A percentile compares a stretch with the other conserved stretches of the same genome.
Conservation (phyloP, 2,113 vertebrate species). For the Pterocles gutturalis region DNA sequence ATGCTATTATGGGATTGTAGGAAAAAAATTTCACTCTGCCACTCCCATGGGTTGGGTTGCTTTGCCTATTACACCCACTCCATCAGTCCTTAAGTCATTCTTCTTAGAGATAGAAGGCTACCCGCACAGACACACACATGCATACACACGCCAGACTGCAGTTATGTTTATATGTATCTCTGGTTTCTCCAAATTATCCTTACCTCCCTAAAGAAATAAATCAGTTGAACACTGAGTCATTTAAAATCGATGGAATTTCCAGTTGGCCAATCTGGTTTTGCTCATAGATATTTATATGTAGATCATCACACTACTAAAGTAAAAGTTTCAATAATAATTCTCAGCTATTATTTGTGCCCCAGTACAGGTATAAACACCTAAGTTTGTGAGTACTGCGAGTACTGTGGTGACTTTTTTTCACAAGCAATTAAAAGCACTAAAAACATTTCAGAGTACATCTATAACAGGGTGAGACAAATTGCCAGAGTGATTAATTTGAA, state of each 20-base stretch:
- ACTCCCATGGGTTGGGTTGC: slow-evolving; percentile 29
- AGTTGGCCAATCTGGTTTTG: not conserved
- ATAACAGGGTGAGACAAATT: not conserved
- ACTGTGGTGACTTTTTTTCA: not conserved
- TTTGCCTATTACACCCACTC: slow-evolving; percentile 11
- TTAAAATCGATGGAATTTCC: not conserved
- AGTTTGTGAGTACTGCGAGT: not conserved
- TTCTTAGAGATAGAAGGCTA: not conserved
- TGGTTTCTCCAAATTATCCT: not conserved
- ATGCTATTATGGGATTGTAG: slow-evolving; percentile 53
- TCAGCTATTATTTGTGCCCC: not conserved
- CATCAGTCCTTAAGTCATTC: not conserved
- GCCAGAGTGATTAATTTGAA: not conserved
- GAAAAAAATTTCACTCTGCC: slow-evolving; percentile 39
- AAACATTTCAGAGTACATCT: not conserved
- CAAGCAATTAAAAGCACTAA: not conserved
- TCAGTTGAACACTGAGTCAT: not conserved
- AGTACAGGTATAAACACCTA: not conserved
- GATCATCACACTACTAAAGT: not conserved
- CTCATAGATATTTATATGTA: not conserved
- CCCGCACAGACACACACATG: not conserved
- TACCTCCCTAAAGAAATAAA: not conserved
- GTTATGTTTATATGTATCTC: not conserved
- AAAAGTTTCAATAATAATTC: not conserved
- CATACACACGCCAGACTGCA: not conserved